phyloP scores from a whole-genome alignment of 2,888 invertebrate species.

The Hydriomena furcata region DNA sequence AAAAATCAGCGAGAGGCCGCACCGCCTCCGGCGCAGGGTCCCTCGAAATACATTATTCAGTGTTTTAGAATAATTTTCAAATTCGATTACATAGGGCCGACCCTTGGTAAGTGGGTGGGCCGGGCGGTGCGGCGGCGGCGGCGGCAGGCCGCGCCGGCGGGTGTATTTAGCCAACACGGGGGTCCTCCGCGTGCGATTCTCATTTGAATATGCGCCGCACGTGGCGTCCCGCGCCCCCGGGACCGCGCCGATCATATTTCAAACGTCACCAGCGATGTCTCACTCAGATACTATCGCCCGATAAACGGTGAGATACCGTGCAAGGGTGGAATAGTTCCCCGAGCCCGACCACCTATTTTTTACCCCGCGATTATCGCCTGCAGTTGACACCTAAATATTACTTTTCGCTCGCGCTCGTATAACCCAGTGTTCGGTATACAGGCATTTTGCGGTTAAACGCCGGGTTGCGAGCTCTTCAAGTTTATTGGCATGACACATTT shows the following conservation, averaged over 20 bases:
- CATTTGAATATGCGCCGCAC: conserved; percentile 83
- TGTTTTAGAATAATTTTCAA: conserved; percentile 85
- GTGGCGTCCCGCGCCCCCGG: conserved; percentile 74
- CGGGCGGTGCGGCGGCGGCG: conserved; percentile 54
- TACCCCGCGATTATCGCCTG: conserved; percentile 80
- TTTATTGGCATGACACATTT: conserved; percentile 70
- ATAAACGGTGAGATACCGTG: conserved; percentile 73
- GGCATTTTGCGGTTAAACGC: conserved; percentile 66
- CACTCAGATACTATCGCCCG: conserved; percentile 82
- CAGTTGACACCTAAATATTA: conserved; percentile 83
- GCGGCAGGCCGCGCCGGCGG: conserved; percentile 52
- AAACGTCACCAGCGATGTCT: conserved; percentile 83
- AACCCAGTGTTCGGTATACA: conserved; percentile 52
- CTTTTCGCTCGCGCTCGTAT: conserved; percentile 68
- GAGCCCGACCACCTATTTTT: conserved; percentile 68
- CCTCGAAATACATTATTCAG: conserved; percentile 83
- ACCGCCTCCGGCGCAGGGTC: conserved; percentile 73
- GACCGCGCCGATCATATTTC: conserved; percentile 82
- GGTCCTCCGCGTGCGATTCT: conserved; percentile 79
- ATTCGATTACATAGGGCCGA: conserved; percentile 84
- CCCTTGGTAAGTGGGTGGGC: conserved; percentile 80
- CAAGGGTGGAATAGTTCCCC: conserved; percentile 76
- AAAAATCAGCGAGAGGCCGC: conserved; percentile 76
- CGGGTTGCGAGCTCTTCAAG: conserved; percentile 61
- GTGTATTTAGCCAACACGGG: conserved; percentile 84